phyloP scores from a whole-genome alignment of 2,113 vertebrate species.

The Otolemur garnettii region DNA sequence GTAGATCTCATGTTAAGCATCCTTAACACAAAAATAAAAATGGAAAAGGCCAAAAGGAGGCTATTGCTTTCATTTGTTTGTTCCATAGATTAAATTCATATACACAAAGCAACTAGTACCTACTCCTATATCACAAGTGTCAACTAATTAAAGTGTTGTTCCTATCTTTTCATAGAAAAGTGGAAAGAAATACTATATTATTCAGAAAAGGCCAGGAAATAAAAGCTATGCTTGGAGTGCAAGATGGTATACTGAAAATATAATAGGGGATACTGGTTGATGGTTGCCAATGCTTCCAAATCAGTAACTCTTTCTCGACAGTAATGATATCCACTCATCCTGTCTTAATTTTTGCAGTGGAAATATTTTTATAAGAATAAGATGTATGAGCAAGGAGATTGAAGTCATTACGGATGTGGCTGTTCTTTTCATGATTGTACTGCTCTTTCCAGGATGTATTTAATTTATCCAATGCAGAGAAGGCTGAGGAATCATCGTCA shows the following conservation, averaged over 20 bases:
- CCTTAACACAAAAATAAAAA: not conserved
- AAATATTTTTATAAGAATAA: not conserved
- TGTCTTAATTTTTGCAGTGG: not conserved
- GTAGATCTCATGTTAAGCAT: not conserved
- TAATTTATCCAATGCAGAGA: not conserved
- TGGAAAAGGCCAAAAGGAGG: not conserved
- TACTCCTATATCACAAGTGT: not conserved
- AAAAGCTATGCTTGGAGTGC: not conserved
- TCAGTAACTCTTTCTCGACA: not conserved
- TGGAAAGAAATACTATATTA: not conserved
- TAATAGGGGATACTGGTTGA: not conserved
- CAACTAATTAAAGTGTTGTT: not conserved
- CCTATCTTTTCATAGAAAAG: not conserved
- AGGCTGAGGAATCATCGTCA: not conserved
- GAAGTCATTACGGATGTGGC: not conserved
- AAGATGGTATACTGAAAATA: not conserved
- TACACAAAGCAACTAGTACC: not conserved
- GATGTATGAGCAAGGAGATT: not conserved
- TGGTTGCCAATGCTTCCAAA: not conserved
- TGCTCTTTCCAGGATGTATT: not conserved
- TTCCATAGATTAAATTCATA: not conserved
- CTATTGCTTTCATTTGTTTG: not conserved
- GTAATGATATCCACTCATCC: not conserved
- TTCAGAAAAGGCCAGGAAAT: not conserved
- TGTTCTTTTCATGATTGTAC: not conserved